These are phyloP conservation scores for Pterois miles DNA, from an alignment of 2,797 vertebrate genomes.

Conservation along the genomic window DNA sequence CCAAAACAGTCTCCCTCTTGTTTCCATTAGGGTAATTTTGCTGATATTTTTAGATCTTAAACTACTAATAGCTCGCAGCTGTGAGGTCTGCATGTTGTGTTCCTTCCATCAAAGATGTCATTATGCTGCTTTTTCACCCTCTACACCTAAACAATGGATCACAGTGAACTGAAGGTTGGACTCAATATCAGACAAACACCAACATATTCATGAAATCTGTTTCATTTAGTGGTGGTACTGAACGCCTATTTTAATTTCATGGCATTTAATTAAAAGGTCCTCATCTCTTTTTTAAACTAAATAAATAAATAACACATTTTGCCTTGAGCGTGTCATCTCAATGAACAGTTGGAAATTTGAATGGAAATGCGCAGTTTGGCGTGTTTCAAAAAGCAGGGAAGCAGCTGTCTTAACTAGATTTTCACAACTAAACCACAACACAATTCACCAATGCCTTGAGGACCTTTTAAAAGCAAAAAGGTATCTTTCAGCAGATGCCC, in stretches of 20 bases:
- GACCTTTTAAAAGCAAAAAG: conserved; percentile 12
- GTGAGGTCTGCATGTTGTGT: not conserved
- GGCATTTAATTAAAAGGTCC: not conserved
- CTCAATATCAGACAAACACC: conserved; percentile 1
- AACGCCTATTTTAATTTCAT: not conserved
- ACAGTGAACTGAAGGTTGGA: conserved; percentile 4
- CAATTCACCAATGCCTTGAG: not conserved
- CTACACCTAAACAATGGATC: conserved; percentile 14
- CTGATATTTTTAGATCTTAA: conserved; percentile 5
- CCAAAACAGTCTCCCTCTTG: not conserved
- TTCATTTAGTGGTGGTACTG: not conserved
- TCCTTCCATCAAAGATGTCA: conserved; percentile 27
- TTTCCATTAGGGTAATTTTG: conserved; percentile 13
- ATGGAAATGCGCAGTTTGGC: not conserved
- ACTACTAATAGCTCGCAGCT: conserved; percentile 37
- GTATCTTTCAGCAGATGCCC: not conserved
- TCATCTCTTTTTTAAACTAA: not conserved
- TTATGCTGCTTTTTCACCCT: conserved; percentile 50
- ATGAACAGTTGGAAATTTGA: not conserved
- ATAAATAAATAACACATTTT: not conserved
- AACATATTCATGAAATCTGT: not conserved
- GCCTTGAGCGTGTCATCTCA: not conserved
- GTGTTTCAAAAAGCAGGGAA: not conserved
- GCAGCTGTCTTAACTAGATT: not conserved
- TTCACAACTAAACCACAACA: not conserved